phyloP scores from a whole-genome alignment of 1,140 invertebrate species.

The Euura saliciscinereae region DNA sequence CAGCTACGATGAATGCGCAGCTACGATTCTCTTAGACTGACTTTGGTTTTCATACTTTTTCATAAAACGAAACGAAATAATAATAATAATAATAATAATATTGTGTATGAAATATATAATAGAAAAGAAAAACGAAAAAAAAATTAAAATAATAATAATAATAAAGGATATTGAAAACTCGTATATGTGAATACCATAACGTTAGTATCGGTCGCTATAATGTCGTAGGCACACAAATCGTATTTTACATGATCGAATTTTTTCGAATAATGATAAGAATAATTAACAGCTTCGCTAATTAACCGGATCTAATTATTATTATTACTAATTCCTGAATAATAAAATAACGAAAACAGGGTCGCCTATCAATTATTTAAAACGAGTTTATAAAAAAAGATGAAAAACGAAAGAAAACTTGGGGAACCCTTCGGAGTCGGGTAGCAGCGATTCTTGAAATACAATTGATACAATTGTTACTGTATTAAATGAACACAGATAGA shows the following conservation, averaged over 20 bases:
- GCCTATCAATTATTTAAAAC: slow-evolving; percentile 57
- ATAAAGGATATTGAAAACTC: neutral
- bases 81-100: neutral
- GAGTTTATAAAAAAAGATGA: slow-evolving; percentile 24
- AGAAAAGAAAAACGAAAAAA: neutral
- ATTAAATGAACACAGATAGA: neutral
- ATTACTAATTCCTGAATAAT: too few relatives aligned
- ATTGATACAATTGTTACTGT: neutral
- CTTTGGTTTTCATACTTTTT: slow-evolving; percentile 1
- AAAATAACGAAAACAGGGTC: slow-evolving; percentile 58
- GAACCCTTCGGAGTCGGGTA: neutral
- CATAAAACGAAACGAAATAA: neutral
- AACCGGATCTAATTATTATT: neutral
- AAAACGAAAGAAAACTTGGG: neutral
- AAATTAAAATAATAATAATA: neutral
- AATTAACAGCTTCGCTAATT: slow-evolving; percentile 30
- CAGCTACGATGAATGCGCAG: neutral
- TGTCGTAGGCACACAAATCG: neutral
- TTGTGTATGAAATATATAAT: neutral
- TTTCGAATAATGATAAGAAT: neutral
- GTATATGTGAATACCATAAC: neutral
- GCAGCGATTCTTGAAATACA: neutral
- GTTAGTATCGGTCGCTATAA: neutral
- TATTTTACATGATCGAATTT: neutral
- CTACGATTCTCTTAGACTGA: neutral